Conservation (phyloP, 2,797 vertebrate species). For the Sarcoramphus papa region DNA sequence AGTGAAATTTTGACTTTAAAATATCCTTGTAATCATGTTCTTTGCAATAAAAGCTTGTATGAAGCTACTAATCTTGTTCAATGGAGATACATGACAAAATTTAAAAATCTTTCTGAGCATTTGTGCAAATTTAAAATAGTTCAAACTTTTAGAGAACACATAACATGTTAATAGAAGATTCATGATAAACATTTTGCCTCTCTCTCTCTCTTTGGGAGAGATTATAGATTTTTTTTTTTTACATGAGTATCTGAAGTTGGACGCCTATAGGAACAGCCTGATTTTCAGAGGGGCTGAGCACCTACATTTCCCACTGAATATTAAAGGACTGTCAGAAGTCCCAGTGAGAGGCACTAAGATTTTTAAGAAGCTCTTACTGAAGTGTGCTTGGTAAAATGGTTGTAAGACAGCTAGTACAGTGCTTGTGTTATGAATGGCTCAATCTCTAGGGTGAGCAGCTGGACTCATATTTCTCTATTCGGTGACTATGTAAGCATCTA, state of each 20-base stretch:
- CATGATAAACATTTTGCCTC: not conserved
- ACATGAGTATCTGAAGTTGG: not conserved
- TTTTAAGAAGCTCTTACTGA: not conserved
- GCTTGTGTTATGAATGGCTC: not conserved
- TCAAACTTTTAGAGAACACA: not conserved
- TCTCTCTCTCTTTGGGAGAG: not conserved
- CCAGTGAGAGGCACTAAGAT: not conserved
- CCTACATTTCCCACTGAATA: not conserved
- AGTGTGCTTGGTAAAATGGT: not conserved
- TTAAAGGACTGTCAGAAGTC: not conserved
- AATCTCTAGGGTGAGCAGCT: not conserved
- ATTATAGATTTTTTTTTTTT: not conserved
- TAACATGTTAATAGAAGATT: not conserved
- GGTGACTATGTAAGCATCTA: not conserved
- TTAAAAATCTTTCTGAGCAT: not conserved
- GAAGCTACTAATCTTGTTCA: not conserved
- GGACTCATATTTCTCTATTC: not conserved
- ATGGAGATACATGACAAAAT: not conserved
- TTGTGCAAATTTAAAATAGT: not conserved
- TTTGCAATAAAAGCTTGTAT: not conserved
- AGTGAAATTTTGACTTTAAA: not conserved
- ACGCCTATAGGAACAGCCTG: not conserved
- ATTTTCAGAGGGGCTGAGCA: not conserved
- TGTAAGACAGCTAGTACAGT: not conserved
- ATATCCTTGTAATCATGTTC: not conserved